Base-by-base conservation (phyloP, 1,140 invertebrate species). In the Coelopa frigida region DNA sequence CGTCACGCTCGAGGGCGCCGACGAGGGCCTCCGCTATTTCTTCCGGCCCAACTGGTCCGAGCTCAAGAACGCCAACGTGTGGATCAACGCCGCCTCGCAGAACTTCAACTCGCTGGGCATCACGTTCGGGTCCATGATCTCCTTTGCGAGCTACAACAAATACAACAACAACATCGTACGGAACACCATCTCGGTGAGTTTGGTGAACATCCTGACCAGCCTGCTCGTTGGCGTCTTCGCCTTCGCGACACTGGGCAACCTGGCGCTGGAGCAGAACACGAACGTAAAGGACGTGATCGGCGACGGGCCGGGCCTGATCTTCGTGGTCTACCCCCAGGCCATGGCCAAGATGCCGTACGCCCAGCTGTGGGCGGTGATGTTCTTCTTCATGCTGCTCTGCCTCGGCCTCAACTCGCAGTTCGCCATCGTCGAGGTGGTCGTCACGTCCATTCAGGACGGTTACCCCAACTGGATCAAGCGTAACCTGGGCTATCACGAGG, bases 111-210 rank as follows among this genome's bases (percentile, higher is more conserved):
- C 91, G 0, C 82, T 94, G 48, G 88, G 89, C 43, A 87, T 93
- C 24, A 87, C 88, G 1, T 90, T 92, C 57, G 92, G 92, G 15
- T 90, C 89, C 4, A 87, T 94, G 76, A 92, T 95, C 59, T 90
- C 89, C 57, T 94, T 94, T 66, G 86, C 89, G n/a, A 93, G 89
- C 59, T 95, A 94, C 73, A 95, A 94, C 70, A 84, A 85, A 64
- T 91, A 92, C 64, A 83, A 88, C 59, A 94, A 94, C 61, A 89
- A 89, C 55, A 85, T 94, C 48, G 72, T 94, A 17, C 80, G 87
- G 43, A 89, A 94, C 58, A 89, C 88, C 0, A 57, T 92, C 15
- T 80, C 87, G 0, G 85, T 94, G 22, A 84, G 85, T 21, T 59
- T 85, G 29, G 82, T 91, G 14, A 92, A 92, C 65, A 84, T 84